phyloP scores from a whole-genome alignment of 2,888 invertebrate genomes.

The Papilio demoleus region DNA sequence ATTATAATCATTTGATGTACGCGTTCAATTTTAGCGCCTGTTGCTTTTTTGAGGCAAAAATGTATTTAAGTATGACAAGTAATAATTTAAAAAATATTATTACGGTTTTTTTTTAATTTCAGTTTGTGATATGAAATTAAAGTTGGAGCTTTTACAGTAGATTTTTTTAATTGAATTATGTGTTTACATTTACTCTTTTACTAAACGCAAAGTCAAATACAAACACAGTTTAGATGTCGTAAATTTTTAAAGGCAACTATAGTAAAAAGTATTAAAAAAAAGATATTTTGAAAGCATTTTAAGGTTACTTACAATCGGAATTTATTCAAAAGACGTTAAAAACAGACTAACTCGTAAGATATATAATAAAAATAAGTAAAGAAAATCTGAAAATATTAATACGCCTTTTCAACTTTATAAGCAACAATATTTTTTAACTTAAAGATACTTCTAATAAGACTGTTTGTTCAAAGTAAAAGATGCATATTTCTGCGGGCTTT shows the following conservation, averaged over 20 bases:
- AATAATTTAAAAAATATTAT: too few species aligned
- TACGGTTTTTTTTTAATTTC: too few species aligned
- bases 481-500: constrained; percentile 13
- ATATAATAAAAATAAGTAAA: too few species aligned
- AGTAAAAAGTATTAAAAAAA: not conserved
- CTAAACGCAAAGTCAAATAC: not conserved
- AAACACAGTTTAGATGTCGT: not conserved
- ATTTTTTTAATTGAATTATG: not conserved
- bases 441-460: constrained; percentile 27
- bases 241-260: not conserved
- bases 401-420: not conserved
- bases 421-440: constrained; percentile 18
- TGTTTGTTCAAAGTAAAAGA: constrained; percentile 21
- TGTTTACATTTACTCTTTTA: not conserved
- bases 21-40: not conserved
- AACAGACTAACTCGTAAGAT: too few species aligned
- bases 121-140: too few species aligned
- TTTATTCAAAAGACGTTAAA: too few species aligned
- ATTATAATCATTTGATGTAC: constrained; percentile 2
- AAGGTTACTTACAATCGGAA: too few species aligned
- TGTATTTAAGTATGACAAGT: not conserved
- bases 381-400: not conserved
- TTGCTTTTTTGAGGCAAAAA: constrained; percentile 2
- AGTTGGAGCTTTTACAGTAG: too few species aligned
- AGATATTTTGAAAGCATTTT: not conserved